A percentile compares a stretch with the other conserved stretches of the same genome.
Conservation (phyloP, 1,140 invertebrate genomes). For the Lepidostoma basale region DNA sequence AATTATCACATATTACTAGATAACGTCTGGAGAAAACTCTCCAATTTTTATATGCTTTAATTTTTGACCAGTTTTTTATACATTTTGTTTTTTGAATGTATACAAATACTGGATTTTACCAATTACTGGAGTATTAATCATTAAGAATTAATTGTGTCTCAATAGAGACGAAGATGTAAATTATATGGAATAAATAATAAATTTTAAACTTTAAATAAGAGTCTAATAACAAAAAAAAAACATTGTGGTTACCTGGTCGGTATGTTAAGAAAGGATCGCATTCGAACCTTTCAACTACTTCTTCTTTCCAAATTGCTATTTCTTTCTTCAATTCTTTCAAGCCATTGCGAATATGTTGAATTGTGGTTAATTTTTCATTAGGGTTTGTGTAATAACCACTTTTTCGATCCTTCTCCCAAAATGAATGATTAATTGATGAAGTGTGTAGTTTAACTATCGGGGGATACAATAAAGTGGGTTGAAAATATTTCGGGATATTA, state of each 20-base stretch:
- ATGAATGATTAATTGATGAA: constrained; percentile 44
- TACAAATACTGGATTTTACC: too few species aligned
- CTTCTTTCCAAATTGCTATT: constrained; percentile 68
- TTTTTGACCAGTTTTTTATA: too few species aligned
- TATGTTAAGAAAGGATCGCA: constrained; percentile 66
- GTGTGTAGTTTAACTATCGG: constrained; percentile 22
- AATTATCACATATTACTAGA: too few species aligned
- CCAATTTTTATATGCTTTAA: too few species aligned
- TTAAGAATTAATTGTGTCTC: too few species aligned
- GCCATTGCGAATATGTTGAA: constrained; percentile 64
- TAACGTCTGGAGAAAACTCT: too few species aligned
- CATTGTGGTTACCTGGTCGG: constrained; percentile 60
- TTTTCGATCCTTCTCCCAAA: constrained; percentile 69
- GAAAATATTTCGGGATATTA: background rate
- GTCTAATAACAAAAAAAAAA: background rate
- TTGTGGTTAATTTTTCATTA: constrained; percentile 54
- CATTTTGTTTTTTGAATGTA: too few species aligned
- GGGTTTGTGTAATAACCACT: constrained; percentile 63
- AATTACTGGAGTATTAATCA: too few species aligned
- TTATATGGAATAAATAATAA: too few species aligned
- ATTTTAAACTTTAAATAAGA: too few species aligned
- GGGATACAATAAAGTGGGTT: background rate
- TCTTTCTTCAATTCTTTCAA: constrained; percentile 70
- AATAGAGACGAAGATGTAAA: background rate
- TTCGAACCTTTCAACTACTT: constrained; percentile 69